phyloP scores from a whole-genome alignment of 2,113 vertebrate genomes.

The Carollia perspicillata region DNA sequence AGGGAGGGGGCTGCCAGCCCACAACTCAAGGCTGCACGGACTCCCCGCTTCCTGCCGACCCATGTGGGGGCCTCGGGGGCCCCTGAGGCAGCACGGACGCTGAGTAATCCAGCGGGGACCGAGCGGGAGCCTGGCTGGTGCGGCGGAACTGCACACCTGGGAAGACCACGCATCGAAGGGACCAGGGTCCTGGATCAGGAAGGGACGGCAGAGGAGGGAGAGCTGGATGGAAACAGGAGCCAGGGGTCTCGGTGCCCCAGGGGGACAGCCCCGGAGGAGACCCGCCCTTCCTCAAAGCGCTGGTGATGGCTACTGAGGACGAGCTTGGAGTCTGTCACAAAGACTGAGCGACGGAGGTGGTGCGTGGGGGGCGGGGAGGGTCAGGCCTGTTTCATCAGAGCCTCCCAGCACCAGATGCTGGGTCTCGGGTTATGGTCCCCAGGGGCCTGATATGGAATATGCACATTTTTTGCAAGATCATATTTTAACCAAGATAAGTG shows the following conservation, averaged over 20 bases:
- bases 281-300: neutral
- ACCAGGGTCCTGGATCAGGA: neutral
- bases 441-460: neutral
- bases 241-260: fast-evolving
- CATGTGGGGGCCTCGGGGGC: fast-evolving
- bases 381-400: fast-evolving
- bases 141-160: neutral
- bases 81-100: neutral
- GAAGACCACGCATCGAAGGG: neutral
- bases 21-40: fast-evolving
- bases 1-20: neutral
- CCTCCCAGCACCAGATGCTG: neutral
- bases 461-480: neutral
- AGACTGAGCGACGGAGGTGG: fast-evolving
- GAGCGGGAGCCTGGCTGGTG: fast-evolving
- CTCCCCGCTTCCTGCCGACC: fast-evolving
- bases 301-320: fast-evolving
- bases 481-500: neutral
- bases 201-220: fast-evolving
- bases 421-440: neutral
- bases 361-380: fast-evolving
- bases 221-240: fast-evolving
- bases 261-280: fast-evolving
- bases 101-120: neutral
- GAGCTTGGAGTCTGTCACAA: neutral